These are phyloP conservation scores for Drosophila atripex DNA, from an alignment of 2,888 invertebrate species.

Conservation along the genomic window DNA sequence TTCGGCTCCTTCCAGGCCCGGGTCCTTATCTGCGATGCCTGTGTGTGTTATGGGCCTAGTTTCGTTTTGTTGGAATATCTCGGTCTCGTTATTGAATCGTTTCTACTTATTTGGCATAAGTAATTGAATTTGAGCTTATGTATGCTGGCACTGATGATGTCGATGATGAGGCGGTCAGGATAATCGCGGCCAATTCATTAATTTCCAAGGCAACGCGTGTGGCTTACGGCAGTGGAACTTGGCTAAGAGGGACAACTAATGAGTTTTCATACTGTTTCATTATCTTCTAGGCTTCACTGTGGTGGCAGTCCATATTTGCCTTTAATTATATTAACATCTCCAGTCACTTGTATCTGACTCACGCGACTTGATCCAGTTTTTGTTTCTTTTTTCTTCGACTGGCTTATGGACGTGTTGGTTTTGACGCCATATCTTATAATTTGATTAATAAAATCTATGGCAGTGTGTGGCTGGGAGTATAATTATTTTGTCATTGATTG, in stretches of 20 bases:
- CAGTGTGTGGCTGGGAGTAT: conserved; percentile 34
- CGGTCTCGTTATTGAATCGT: conserved; percentile 69
- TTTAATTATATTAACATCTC: conserved; percentile 77
- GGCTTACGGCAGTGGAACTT: conserved; percentile 15
- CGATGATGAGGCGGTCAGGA: conserved; percentile 68
- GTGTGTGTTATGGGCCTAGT: conserved; percentile 36
- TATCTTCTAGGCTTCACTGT: conserved; percentile 11
- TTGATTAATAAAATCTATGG: conserved; percentile 65
- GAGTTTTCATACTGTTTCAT: neutral
- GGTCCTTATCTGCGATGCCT: conserved; percentile 42
- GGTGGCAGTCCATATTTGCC: conserved; percentile 62
- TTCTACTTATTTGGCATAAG: conserved; percentile 80
- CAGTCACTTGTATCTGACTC: conserved; percentile 66
- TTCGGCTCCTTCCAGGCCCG: conserved; percentile 8
- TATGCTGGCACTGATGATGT: conserved; percentile 51
- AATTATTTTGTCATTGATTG: conserved; percentile 65
- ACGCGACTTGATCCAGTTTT: conserved; percentile 42
- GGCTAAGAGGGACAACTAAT: neutral
- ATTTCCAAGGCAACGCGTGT: conserved; percentile 59
- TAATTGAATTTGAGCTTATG: conserved; percentile 75
- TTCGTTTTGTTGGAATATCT: conserved; percentile 53
- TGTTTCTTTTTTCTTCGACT: conserved; percentile 10
- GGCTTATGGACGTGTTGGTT: conserved; percentile 64
- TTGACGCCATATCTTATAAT: conserved; percentile 76
- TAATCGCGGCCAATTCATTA: conserved; percentile 74